Conservation (phyloP, 2,113 vertebrate genomes). For the Sporophila hypoxantha region DNA sequence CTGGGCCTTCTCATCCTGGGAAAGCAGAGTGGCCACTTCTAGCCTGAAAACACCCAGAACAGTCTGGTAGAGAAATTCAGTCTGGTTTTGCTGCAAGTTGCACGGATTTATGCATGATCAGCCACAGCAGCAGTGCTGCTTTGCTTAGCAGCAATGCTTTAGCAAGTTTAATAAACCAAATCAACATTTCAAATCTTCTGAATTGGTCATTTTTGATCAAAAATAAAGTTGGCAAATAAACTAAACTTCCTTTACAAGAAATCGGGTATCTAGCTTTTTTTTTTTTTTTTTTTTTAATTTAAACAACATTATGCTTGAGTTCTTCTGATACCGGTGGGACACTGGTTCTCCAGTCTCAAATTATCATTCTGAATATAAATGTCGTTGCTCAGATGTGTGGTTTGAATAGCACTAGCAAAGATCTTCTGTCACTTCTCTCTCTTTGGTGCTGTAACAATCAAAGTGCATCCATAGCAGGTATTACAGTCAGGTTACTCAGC, state of each 20-base stretch:
- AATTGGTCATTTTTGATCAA: not conserved
- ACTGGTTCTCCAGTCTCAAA: not conserved
- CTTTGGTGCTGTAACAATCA: not conserved
- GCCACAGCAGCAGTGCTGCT: not conserved
- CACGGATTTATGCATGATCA: not conserved
- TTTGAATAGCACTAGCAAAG: not conserved
- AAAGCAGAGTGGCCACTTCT: not conserved
- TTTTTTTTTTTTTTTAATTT: not conserved
- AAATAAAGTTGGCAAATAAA: not conserved
- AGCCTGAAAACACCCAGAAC: not conserved
- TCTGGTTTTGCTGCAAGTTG: not conserved
- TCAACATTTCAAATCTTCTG: not conserved
- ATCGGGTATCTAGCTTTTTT: not conserved
- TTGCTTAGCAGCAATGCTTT: not conserved
- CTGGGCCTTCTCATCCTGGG: not conserved
- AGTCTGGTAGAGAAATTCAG: not conserved
- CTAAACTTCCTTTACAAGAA: not conserved
- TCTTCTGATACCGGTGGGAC: not conserved
- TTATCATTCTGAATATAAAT: not conserved
- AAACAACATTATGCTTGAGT: not conserved
- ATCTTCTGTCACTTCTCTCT: not conserved
- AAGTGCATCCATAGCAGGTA: not conserved
- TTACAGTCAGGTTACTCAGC: not conserved
- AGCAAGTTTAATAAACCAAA: not conserved
- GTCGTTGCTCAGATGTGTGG: not conserved